These are phyloP conservation scores for Saguinus imperator DNA, from an alignment of 2,113 vertebrate genomes.

Conservation along the genomic window DNA sequence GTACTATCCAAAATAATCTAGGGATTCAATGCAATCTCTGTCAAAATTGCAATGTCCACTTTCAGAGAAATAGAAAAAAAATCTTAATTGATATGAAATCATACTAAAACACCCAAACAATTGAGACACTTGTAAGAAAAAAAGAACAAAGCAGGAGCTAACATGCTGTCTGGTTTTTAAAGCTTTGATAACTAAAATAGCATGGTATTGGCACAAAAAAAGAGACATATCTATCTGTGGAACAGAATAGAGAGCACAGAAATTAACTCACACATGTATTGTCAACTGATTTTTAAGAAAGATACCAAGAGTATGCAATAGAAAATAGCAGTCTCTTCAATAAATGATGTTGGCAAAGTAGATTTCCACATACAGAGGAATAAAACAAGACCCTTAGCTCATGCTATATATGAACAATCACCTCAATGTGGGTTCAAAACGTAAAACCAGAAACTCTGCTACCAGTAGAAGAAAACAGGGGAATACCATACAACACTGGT, in stretches of 20 bases:
- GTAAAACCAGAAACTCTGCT: not conserved
- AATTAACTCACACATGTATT: not conserved
- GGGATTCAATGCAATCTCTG: not conserved
- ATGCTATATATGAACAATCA: not conserved
- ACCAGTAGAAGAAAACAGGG: not conserved
- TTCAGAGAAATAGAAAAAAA: not conserved
- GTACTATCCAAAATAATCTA: not conserved
- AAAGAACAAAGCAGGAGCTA: not conserved
- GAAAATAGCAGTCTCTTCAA: not conserved
- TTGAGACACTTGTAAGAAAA: not conserved
- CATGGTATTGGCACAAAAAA: not conserved
- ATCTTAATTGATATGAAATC: not conserved
- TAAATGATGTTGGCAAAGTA: not conserved
- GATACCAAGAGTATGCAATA: not conserved
- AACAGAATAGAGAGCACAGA: not conserved
- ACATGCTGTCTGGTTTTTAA: not conserved
- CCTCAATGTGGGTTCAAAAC: not conserved
- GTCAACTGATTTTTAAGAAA: not conserved
- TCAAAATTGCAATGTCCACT: not conserved
- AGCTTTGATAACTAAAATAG: not conserved
- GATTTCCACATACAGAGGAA: not conserved
- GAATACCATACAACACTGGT: not conserved
- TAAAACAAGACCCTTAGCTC: not conserved
- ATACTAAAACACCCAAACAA: not conserved
- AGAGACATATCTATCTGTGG: not conserved